phyloP scores from a whole-genome alignment of 2,888 invertebrate genomes.

The Ennomos fuscantarius region DNA sequence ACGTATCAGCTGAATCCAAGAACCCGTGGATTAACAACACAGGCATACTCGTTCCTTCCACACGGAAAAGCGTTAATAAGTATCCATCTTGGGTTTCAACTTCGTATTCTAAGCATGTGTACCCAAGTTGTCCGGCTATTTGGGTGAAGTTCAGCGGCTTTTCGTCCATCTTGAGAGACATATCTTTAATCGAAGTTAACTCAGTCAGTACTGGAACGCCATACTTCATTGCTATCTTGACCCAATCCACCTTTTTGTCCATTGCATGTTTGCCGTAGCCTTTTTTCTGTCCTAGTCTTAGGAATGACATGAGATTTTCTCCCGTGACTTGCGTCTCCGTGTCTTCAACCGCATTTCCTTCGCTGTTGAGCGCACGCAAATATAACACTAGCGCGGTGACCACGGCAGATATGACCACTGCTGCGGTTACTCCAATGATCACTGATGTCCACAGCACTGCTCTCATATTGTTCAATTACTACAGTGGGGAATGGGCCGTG shows the following conservation, averaged over 20 bases:
- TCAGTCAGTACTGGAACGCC: conserved; percentile 3
- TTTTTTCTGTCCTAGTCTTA: background rate
- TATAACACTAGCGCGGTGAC: background rate
- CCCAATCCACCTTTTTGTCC: background rate
- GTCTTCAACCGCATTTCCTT: background rate
- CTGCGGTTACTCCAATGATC: background rate
- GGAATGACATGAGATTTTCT: background rate
- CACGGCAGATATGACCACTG: conserved; percentile 1
- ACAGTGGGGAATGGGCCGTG: background rate
- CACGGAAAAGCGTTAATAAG: conserved; percentile 43
- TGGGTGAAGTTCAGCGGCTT: conserved; percentile 11
- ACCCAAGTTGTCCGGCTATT: conserved; percentile 11
- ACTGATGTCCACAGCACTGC: conserved; percentile 10
- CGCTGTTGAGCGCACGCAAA: conserved; percentile 2
- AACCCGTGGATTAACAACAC: conserved; percentile 49
- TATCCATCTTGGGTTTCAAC: conserved; percentile 48
- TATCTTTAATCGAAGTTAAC: background rate
- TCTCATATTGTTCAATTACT: conserved; percentile 11
- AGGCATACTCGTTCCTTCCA: conserved; percentile 41
- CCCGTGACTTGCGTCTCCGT: background rate
- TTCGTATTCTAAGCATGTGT: conserved; percentile 29
- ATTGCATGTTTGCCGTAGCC: background rate
- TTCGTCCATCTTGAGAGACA: background rate
- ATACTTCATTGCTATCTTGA: conserved; percentile 3
- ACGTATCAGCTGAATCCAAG: conserved; percentile 43